Base-by-base conservation (phyloP, 2,797 vertebrate species). In the Ctenochaetus hawaiiensis region DNA sequence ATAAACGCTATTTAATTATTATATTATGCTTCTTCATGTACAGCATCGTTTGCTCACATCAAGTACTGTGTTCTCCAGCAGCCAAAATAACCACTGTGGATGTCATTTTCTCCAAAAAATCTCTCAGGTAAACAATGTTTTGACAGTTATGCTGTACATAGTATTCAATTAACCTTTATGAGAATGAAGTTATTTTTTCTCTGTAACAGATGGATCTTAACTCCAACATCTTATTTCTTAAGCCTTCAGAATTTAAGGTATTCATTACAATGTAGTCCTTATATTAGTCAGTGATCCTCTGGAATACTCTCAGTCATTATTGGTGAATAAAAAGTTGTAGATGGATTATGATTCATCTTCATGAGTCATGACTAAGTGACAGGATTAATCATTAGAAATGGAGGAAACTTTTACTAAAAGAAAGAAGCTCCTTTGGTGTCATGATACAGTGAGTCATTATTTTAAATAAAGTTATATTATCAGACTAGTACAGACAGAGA, bases 361-460 rank as follows among this genome's bases (percentile, higher is more conserved):
- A 58, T 67, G 65, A 81, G 30, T 86, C 71, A 78, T 30, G 80
- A 41, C 14, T 51, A 49, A 72, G 65, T 34, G 60, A 75, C 8
- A n/a, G 18, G 9, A 81, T 56, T 61, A 8, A 54, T 82, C 67
- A 51, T 53, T 8, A 44, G 43, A 60, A 68, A 57, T 61, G 1
- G 6, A 48, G 47, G 3, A 2, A 69, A 58, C n/a, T 76, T 73
- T 61, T 58, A 49, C 23, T 34, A 18, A 17, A 53, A 70, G 3
- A 17, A 53, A 70, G 3, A 45, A 60, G 48, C 68, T 71, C 1
- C 34, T 3, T 23, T 22, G 13, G 65, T 67, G 51, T 49, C 47
- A 67, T 2, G 51, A 52, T 56, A 67, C 20, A 26, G 45, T 72
- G 70, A 83, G 48, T 74, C 72, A 72, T 58, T 67, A 34, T 49